Evolutionary conservation across 2,113 vertebrate species (phyloP).

Genomic region (Genyomyrus donnyi): DNA sequence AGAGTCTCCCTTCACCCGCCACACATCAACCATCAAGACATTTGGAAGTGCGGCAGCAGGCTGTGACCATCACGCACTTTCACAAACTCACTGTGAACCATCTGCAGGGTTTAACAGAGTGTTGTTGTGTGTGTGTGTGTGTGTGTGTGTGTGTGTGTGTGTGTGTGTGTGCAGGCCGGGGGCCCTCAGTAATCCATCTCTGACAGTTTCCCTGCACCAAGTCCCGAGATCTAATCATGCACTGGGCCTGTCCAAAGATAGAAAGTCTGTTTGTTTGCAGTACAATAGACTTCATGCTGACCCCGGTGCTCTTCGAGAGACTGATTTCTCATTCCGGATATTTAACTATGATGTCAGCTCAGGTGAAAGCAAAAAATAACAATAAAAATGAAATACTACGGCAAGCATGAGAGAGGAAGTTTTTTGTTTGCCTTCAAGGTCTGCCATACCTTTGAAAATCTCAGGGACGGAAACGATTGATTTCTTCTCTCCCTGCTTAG

Average conservation of each 20-base stretch:
- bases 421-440: not conserved
- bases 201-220: not conserved
- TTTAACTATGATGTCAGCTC: not conserved
- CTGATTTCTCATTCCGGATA: not conserved
- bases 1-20: not conserved
- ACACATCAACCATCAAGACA: not conserved
- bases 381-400: not conserved
- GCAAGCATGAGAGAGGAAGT: not conserved
- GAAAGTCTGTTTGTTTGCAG: not conserved
- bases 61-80: not conserved
- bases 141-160: not conserved
- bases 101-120: not conserved
- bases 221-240: slow-evolving; percentile 2
- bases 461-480: not conserved
- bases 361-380: not conserved
- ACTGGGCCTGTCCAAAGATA: not conserved
- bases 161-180: not conserved
- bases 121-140: not conserved
- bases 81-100: not conserved
- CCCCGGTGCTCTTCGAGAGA: not conserved
- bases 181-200: slow-evolving; percentile 5
- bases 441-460: not conserved
- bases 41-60: not conserved
- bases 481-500: not conserved
- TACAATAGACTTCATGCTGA: not conserved